Evolutionary conservation across 2,113 vertebrate genomes (phyloP), one percentile per base, ranked within the genome.

Genomic region (Notechis scutatus): DNA sequence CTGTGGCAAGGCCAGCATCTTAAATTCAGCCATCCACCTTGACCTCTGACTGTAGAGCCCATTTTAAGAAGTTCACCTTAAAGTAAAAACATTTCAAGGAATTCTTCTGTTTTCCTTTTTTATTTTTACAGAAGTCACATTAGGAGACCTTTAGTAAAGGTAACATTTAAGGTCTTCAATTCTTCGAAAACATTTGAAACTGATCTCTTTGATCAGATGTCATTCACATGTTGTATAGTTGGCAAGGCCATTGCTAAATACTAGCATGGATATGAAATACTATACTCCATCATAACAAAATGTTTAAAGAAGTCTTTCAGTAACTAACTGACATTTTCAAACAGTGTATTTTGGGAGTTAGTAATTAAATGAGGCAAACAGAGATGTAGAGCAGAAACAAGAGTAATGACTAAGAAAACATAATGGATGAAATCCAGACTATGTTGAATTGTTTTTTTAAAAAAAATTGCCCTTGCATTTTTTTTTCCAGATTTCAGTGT

Each of bases 261-360:
- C 91, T 93, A 11, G 89, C n/a, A 64, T 0, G 0, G 85, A 94
- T 94, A 94, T 91, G 94, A 81, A 81, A 87, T 87, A 34, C 21
- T 24, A 87, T 92, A 52, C 93, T 74, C 54, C 54, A 91, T 91
- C 0, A 56, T 95, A 88, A 92, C 88, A 90, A 91, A 89, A 88
- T 90, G 86, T 94, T 26, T 85, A 89, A 59, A 86, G 92, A 24
- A 94, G 92, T 96, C 95, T 95, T 91, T 96, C 95, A 94, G 54
- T 94, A 94, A 81, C 93, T 96, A 90, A 39, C 29, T 29, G 91
- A 69, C 50, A 92, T 96, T 96, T 94, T 94, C 90, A 94, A 94
- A 95, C 0, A 0, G 3, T 2, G 0, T 94, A 34, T 94, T 92
- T 93, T 26, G 56, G 89, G 95, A 92, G 95, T 95, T 96, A 87